phyloP scores from a whole-genome alignment of 2,888 invertebrate genomes.

The Sarcophaga rosellei region DNA sequence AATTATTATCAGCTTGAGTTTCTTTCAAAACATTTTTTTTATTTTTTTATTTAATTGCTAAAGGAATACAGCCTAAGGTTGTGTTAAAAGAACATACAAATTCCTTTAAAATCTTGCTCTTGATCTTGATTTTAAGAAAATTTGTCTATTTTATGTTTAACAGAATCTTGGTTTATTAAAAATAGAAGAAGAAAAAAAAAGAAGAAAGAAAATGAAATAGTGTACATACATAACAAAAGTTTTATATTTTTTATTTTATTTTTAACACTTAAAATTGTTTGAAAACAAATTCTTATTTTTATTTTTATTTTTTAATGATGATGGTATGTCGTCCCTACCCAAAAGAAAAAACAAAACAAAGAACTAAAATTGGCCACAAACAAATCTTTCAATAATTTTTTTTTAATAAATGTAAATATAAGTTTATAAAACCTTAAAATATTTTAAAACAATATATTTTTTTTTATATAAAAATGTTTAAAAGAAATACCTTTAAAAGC shows the following conservation, averaged over 20 bases:
- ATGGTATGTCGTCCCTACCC: not conserved
- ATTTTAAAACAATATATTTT: not conserved
- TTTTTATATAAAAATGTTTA: conserved; percentile 42
- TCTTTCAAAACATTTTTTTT: conserved; percentile 47
- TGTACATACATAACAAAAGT: conserved; percentile 58
- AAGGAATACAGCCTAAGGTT: conserved; percentile 44
- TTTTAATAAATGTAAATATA: conserved; percentile 55
- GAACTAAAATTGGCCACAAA: conserved; percentile 46
- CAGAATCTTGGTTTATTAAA: conserved; percentile 47
- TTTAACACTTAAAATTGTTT: conserved; percentile 32
- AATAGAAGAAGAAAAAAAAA: not conserved
- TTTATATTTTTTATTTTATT: conserved; percentile 37
- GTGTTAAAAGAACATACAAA: conserved; percentile 53
- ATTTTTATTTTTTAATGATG: conserved; percentile 24
- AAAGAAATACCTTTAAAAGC: no score
- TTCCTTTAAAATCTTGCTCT: conserved; percentile 9
- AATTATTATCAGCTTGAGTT: conserved; percentile 40
- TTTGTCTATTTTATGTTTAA: conserved; percentile 49
- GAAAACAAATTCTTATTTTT: conserved; percentile 29
- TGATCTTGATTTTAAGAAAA: not conserved
- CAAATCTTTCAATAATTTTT: not conserved
- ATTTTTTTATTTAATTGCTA: conserved; percentile 8
- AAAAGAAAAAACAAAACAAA: conserved; percentile 2
- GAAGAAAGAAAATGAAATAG: conserved; percentile 33
- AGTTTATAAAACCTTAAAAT: conserved; percentile 25